Percentiles rank a stretch among this genome's conserved stretches.
phyloP scores from a whole-genome alignment of 2,797 vertebrate species.

The Paguma larvata region DNA sequence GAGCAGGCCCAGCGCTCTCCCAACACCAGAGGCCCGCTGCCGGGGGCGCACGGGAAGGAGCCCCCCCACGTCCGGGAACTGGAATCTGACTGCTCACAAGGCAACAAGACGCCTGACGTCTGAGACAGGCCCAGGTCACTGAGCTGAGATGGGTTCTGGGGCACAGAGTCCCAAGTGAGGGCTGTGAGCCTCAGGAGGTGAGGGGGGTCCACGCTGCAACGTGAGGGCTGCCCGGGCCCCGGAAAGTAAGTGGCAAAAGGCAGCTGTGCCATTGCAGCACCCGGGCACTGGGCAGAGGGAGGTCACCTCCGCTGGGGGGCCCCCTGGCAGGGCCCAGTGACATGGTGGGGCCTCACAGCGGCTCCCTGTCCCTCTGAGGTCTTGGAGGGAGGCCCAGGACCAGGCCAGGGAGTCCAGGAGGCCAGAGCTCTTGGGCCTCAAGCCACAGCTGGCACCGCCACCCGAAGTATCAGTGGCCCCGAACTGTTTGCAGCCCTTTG shows the following conservation, averaged over 20 bases:
- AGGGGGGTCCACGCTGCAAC: neutral
- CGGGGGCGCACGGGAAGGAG: neutral
- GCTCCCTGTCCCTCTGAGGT: neutral
- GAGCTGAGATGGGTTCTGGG: neutral
- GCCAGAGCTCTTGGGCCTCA: neutral
- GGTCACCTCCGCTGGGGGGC: neutral
- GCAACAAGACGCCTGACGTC: neutral
- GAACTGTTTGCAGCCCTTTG: neutral
- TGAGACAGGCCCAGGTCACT: neutral
- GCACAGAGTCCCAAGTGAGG: neutral
- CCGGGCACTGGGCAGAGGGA: neutral
- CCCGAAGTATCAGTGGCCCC: neutral
- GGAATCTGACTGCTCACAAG: rapidly evolving
- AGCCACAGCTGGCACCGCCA: neutral
- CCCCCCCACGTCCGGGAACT: rapidly evolving
- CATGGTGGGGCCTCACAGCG: neutral
- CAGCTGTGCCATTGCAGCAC: neutral
- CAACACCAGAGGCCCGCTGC: neutral
- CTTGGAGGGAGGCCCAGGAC: neutral
- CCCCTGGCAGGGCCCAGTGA: too few species aligned
- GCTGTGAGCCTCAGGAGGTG: neutral
- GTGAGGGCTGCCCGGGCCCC: neutral
- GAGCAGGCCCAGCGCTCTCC: neutral
- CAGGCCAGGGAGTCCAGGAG: neutral
- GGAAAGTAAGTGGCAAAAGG: neutral